Percentiles rank a stretch among this genome's conserved stretches.
phyloP scores from a whole-genome alignment of 64 coral and sea anemone species.

The Stichodactyla mertensii region DNA sequence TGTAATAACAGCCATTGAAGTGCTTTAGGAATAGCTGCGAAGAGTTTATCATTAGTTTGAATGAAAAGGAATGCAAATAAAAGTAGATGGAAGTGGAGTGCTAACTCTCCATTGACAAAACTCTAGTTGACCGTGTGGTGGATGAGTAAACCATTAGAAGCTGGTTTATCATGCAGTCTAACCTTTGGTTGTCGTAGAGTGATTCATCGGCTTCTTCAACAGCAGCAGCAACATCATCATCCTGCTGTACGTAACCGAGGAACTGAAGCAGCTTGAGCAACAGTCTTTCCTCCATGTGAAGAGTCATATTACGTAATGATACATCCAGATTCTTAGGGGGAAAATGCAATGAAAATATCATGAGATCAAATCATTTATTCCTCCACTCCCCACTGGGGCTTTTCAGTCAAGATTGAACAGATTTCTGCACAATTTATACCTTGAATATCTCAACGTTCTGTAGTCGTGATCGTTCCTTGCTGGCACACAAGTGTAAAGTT shows the following conservation, averaged over 20 bases:
- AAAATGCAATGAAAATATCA: background rate
- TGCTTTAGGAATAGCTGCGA: no score
- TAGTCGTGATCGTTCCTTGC: constrained; percentile 72
- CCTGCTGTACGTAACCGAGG: constrained; percentile 93
- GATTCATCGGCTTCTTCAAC: constrained; percentile 82
- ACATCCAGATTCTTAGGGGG: constrained; percentile 69
- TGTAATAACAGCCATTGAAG: no score
- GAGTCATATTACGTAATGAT: constrained; percentile 82
- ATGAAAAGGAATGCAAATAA: no score
- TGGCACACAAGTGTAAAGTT: constrained; percentile 58
- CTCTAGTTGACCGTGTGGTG: no score
- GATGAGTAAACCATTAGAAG: no score
- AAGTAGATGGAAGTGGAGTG: no score
- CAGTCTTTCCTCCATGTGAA: constrained; percentile 83
- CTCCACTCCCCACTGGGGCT: no score
- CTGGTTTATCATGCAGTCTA: background rate
- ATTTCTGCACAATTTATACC: constrained; percentile 1
- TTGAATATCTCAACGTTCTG: constrained; percentile 97
- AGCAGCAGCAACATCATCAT: constrained; percentile 69
- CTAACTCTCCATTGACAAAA: no score
- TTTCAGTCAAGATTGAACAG: background rate
- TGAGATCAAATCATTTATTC: no score
- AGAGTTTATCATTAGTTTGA: no score
- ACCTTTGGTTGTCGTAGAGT: constrained; percentile 82
- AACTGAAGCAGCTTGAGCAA: constrained; percentile 90